These are phyloP conservation scores for Porites lobata DNA, from an alignment of 92 coral and sea anemone species.

Conservation along the genomic window DNA sequence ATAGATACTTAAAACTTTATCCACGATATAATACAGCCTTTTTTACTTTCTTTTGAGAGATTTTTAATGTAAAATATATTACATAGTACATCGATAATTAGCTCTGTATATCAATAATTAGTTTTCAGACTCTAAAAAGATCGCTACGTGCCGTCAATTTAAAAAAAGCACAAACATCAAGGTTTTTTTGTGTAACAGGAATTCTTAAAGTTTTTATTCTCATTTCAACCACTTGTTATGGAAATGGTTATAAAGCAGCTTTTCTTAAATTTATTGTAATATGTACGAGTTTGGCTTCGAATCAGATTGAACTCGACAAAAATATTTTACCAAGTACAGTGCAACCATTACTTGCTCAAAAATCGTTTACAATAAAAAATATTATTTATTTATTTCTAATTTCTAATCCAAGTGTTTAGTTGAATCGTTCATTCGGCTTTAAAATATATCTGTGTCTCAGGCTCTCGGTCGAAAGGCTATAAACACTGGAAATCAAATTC, in stretches of 20 bases:
- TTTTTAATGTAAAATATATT: too few species aligned
- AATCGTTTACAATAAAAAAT: neutral
- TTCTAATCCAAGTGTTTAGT: neutral
- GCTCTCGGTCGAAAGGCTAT: neutral
- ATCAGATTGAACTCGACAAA: neutral
- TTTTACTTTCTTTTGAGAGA: too few species aligned
- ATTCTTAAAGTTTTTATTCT: too few species aligned
- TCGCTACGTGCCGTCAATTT: neutral
- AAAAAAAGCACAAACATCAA: neutral
- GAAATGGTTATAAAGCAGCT: neutral
- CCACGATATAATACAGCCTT: neutral
- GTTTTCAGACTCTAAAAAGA: neutral
- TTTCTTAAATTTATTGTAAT: too few species aligned
- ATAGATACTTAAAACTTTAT: neutral
- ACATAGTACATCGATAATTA: neutral
- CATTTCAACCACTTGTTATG: neutral
- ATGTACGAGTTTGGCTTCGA: too few species aligned
- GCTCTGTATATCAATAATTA: neutral
- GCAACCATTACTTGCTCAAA: neutral
- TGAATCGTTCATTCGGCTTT: neutral
- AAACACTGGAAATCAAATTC: neutral
- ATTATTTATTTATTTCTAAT: neutral
- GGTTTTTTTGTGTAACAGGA: neutral
- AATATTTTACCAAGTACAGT: neutral
- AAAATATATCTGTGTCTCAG: neutral